Conservation (phyloP, 2,888 invertebrate genomes). For the Cephus rjabovi region DNA sequence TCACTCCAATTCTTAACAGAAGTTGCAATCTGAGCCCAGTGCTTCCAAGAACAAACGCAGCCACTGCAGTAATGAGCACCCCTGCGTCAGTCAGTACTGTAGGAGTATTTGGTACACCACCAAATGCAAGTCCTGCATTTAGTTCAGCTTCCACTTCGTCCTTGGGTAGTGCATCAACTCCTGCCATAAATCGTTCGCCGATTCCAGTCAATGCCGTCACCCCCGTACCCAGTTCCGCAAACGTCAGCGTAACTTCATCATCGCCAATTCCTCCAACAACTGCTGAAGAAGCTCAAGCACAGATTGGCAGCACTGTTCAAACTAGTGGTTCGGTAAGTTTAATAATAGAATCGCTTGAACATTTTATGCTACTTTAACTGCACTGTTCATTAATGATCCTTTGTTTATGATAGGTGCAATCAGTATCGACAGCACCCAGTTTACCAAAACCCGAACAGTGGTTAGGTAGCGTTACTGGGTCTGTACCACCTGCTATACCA, state of each 20-base stretch:
- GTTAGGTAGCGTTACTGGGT: conserved; percentile 79
- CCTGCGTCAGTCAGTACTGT: conserved; percentile 25
- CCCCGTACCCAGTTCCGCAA: conserved; percentile 48
- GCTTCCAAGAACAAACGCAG: conserved; percentile 42
- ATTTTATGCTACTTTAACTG: not conserved
- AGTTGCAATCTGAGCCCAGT: conserved; percentile 55
- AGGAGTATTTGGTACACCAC: conserved; percentile 51
- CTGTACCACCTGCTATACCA: conserved; percentile 63
- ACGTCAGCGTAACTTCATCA: conserved; percentile 43
- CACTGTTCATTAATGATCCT: conserved; percentile 29
- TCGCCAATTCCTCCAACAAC: conserved; percentile 34
- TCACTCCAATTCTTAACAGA: conserved; percentile 56
- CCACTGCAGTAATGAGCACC: conserved; percentile 39
- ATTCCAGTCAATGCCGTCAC: conserved; percentile 44
- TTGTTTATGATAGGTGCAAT: conserved; percentile 55
- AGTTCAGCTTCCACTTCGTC: conserved; percentile 61
- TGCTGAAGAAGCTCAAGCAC: conserved; percentile 12
- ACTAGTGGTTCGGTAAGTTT: not conserved
- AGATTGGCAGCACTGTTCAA: not conserved
- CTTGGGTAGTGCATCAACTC: conserved; percentile 46
- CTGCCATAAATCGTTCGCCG: conserved; percentile 50
- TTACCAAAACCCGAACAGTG: conserved; percentile 87
- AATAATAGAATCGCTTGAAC: not conserved
- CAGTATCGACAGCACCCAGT: conserved; percentile 56
- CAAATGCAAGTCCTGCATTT: conserved; percentile 58